Base-by-base conservation (phyloP, 2,888 invertebrate genomes). In the Drosophila diplacantha region DNA sequence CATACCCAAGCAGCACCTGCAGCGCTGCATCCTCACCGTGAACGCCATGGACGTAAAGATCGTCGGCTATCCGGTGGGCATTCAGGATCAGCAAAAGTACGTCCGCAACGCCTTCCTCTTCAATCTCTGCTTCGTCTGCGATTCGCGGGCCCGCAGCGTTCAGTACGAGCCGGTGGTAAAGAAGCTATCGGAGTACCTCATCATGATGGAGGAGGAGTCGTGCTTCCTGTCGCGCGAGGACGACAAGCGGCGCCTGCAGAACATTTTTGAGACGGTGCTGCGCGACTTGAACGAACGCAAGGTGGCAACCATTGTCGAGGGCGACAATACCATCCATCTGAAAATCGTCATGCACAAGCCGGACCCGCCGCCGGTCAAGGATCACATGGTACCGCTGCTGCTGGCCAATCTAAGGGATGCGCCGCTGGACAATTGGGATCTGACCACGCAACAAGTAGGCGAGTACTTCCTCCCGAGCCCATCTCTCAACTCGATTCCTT, bases 151-250 rank as follows among this genome's bases (percentile, higher is more conserved):
- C 0, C 91, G 96, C 59, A 96, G 97, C 0, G 94, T 95, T 3
- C 96, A 96, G 83, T 98, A 97, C 88, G 98, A 98, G 85, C 93
- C 96, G 0, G 95, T 98, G 9, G 96, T 98, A 0, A 96, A 95
- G 84, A 98, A 98, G 87, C 91, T 98, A 51, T 95, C 97, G 0
- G 95, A 96, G 85, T 98, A 97, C 89, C 90, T 98, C 86, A 93
- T 93, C 75, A 93, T 94, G 78, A 92, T 96, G 91, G 96, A 98
- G 89, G 91, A 95, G 68, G 97, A 97, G 86, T 93, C 92, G 59
- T 92, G 92, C 51, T 97, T 97, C 87, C 90, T 98, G 18, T 96
- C 96, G 0, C 91, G 91, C 71, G 89, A 89, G 31, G 89, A 89
- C 7, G 90, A 90, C 47, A 93, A 93, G 70, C 87, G 89, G 51